Evolutionary conservation across 23 tunicate species (phyloP), one percentile per base, ranked within the genome.

Genomic region (Phallusia fumigata): DNA sequence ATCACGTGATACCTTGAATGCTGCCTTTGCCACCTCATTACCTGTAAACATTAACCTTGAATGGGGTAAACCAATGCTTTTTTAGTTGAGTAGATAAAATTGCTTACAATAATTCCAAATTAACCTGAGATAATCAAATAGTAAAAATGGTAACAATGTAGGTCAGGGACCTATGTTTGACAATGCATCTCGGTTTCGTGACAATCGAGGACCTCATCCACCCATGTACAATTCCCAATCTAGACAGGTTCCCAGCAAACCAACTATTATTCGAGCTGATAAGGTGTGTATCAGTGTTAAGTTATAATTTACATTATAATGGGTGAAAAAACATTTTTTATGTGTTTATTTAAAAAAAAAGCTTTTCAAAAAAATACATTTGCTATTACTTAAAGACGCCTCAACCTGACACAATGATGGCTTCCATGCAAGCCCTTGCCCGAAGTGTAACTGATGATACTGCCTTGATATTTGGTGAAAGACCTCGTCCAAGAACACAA

Each of bases 361-460:
- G n/a, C n/a, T n/a, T n/a, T n/a, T n/a, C n/a, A n/a, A 15, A 51
- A 51, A 51, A 15, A 13, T 51, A 51, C 15, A 13, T n/a, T 15
- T 28, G 76, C 32, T 13, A 72, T 72, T 72, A 12, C 15, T 72
- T 19, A 30, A 33, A 86, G 90, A 86, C 90, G 5, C 90, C 90
- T 26, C 90, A 86, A 21, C 65, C 73, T 30, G 84, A 86, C 64
- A 86, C 90, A 24, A 86, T 86, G 73, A 77, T 77, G 81, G 81
- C 96, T 0, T 91, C 96, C 13, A 91, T 91, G 87, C 96, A 91
- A 83, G 96, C 96, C 50, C 74, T 91, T 28, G 96, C 96, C 0
- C 84, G 96, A 13, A 91, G 96, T 75, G 96, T 91, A 2, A 86
- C 87, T 18, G 90, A 86, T 52, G 96, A 91, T 76, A 79, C 84